Conservation (phyloP, 2,888 invertebrate genomes). For the Argynnis bischoffii region DNA sequence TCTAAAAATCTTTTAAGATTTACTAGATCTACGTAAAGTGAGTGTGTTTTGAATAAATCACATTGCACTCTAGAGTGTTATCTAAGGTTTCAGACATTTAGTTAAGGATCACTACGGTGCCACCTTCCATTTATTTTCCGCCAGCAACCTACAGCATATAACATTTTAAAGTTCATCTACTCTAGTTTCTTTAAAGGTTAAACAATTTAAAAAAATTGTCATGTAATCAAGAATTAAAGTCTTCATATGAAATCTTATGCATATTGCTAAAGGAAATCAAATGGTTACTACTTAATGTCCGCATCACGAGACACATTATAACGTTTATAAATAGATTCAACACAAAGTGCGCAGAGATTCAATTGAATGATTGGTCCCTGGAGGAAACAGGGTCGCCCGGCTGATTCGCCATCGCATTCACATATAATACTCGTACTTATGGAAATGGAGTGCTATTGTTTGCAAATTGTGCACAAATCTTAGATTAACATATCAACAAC, state of each 20-base stretch:
- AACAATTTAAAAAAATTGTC: too few species aligned
- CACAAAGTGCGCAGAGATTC: constrained; percentile 42
- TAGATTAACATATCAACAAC: neutral
- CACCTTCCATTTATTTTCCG: too few species aligned
- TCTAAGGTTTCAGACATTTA: too few species aligned
- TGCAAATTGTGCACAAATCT: constrained; percentile 26
- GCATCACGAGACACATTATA: constrained; percentile 23
- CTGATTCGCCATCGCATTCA: constrained; percentile 29
- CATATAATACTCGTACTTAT: constrained; percentile 15
- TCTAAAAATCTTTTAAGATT: too few species aligned
- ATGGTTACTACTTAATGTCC: constrained; percentile 18
- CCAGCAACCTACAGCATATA: too few species aligned
- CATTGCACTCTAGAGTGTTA: too few species aligned
- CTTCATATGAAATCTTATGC: neutral
- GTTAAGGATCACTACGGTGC: too few species aligned
- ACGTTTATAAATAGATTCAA: constrained; percentile 31
- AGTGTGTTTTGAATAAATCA: too few species aligned
- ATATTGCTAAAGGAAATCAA: neutral
- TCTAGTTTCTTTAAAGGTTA: neutral
- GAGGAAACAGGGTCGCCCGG: constrained; percentile 30
- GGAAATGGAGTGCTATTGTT: constrained; percentile 30
- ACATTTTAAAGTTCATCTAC: too few species aligned
- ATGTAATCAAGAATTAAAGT: neutral
- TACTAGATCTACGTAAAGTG: too few species aligned
- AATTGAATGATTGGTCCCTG: constrained; percentile 60